Conservation (phyloP, 2,113 vertebrate species). For the Myiozetetes cayanensis region DNA sequence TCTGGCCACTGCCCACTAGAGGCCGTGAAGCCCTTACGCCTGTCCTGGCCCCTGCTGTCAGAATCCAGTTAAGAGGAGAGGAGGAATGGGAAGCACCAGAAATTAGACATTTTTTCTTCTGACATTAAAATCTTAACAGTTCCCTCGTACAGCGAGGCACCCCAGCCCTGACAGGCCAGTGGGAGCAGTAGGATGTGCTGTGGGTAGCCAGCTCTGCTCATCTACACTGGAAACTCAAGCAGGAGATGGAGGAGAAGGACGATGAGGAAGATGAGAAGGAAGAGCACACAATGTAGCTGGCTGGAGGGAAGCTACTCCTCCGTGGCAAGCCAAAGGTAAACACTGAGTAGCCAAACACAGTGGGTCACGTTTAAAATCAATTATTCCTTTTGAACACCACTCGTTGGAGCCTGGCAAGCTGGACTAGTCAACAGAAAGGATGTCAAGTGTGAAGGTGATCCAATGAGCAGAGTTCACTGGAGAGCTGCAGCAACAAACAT, state of each 20-base stretch:
- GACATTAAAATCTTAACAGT: neutral
- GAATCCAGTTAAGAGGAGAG: neutral
- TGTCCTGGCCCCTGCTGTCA: neutral
- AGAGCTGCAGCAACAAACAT: neutral
- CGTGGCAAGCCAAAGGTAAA: neutral
- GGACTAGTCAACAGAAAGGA: neutral
- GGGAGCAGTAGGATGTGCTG: neutral
- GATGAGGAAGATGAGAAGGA: neutral
- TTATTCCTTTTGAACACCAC: neutral
- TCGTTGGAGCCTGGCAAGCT: neutral
- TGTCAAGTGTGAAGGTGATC: neutral
- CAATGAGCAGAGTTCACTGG: neutral
- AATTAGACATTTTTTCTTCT: neutral
- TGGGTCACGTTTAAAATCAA: neutral
- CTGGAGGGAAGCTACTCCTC: neutral
- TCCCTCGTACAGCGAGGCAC: neutral
- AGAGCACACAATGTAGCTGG: neutral
- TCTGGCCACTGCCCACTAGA: slow-evolving; percentile 66
- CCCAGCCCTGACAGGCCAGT: neutral
- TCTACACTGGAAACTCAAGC: neutral
- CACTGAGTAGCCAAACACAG: neutral
- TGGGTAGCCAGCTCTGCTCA: neutral
- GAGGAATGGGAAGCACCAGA: neutral
- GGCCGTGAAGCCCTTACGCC: slow-evolving; percentile 69
- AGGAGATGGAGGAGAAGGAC: neutral